Evolutionary conservation across 2,113 vertebrate species (phyloP).

Genomic region (Cyprinodon tularosa): DNA sequence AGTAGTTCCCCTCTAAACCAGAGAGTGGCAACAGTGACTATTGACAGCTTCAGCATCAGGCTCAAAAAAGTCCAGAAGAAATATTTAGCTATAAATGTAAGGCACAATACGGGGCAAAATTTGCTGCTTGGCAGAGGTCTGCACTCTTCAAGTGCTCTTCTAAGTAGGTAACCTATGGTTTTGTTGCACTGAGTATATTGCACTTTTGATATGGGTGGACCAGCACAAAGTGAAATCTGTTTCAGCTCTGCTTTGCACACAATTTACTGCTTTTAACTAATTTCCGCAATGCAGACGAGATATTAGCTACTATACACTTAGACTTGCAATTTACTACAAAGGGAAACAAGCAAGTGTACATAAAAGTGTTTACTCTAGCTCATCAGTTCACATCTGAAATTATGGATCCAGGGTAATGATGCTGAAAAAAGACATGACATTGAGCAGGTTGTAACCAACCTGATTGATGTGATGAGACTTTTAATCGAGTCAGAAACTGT

Average conservation of each 20-base stretch:
- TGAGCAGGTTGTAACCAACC: slow-evolving; percentile 76
- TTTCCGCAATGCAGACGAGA: slow-evolving; percentile 23
- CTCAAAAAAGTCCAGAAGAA: too few relatives aligned
- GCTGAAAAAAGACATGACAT: slow-evolving; percentile 16
- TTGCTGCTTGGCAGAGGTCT: too few relatives aligned
- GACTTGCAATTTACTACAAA: slow-evolving; percentile 40
- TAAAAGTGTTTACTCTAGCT: neutral
- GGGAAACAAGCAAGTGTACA: slow-evolving; percentile 18
- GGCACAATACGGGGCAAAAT: too few relatives aligned
- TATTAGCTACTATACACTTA: slow-evolving; percentile 26
- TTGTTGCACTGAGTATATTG: neutral
- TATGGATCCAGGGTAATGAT: slow-evolving; percentile 20
- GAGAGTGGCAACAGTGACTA: too few relatives aligned
- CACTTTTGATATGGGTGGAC: slow-evolving; percentile 7
- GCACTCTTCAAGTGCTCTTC: too few relatives aligned
- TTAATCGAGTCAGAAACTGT: slow-evolving; percentile 98
- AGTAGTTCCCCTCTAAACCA: too few relatives aligned
- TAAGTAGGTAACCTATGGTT: neutral
- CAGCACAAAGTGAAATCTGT: slow-evolving; percentile 18
- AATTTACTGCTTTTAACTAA: slow-evolving; percentile 15
- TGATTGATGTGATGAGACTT: slow-evolving; percentile 97
- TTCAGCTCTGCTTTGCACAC: slow-evolving; percentile 21
- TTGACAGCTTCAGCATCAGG: too few relatives aligned
- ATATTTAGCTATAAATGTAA: too few relatives aligned
- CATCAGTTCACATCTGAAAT: slow-evolving; percentile 11